Conservation (phyloP, 2,113 vertebrate species). For the Romanogobio albipinnatus region DNA sequence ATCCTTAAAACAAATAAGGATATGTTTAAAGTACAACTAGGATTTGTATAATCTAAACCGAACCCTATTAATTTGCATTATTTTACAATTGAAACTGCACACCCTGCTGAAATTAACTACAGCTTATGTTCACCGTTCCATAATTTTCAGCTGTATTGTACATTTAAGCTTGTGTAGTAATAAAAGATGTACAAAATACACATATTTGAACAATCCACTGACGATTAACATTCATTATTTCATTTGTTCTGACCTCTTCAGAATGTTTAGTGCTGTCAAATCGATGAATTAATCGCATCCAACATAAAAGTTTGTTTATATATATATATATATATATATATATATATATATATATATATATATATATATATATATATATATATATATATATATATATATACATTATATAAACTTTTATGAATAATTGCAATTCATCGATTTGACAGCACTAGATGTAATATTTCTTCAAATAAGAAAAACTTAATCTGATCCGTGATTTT, state of each 20-base stretch:
- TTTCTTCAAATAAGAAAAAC: constrained; percentile 23
- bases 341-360: too few relatives aligned
- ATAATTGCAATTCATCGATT: too few relatives aligned
- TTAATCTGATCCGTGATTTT: constrained; percentile 37
- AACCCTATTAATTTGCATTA: constrained; percentile 28
- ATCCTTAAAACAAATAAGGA: not conserved
- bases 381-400: too few relatives aligned
- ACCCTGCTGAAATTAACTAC: constrained; percentile 19
- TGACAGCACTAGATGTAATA: not conserved
- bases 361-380: too few relatives aligned
- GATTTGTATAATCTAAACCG: not conserved
- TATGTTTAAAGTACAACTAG: not conserved
- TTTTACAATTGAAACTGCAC: constrained; percentile 16
- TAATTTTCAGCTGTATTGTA: not conserved
- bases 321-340: too few relatives aligned
- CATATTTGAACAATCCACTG: not conserved
- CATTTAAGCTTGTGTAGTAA: not conserved
- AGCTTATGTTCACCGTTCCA: constrained; percentile 29
- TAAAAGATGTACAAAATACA: not conserved
- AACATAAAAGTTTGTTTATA: too few relatives aligned
- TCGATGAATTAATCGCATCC: too few relatives aligned
- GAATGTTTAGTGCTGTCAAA: too few relatives aligned
- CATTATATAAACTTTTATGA: too few relatives aligned
- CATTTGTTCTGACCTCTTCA: not conserved
- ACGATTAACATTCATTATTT: not conserved